These are phyloP conservation scores for Ochropleura plecta DNA, from an alignment of 2,888 invertebrate genomes.

Conservation along the genomic window DNA sequence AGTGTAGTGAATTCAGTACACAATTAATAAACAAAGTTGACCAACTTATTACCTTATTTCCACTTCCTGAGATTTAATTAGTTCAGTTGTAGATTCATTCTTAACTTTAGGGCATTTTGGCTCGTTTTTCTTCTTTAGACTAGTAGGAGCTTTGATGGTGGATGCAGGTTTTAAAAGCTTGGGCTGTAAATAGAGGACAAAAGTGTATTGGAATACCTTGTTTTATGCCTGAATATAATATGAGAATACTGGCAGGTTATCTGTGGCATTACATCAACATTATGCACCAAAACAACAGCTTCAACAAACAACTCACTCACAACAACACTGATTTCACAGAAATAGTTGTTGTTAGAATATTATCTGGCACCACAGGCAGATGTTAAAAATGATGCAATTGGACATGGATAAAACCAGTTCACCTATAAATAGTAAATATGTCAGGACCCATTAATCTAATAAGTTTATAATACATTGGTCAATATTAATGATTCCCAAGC, in stretches of 20 bases:
- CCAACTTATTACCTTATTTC: conserved; percentile 82
- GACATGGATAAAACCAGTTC: not conserved
- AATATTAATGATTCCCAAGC: not conserved
- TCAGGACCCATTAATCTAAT: not conserved
- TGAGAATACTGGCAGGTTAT: not conserved
- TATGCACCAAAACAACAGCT: not conserved
- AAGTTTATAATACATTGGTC: not conserved
- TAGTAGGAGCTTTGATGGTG: conserved; percentile 69
- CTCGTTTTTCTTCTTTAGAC: conserved; percentile 72
- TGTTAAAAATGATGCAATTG: not conserved
- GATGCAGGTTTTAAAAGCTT: conserved; percentile 75
- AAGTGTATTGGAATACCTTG: not conserved
- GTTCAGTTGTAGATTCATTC: conserved; percentile 76
- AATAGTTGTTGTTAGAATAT: not conserved
- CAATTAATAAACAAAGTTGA: not conserved
- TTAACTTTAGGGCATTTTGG: conserved; percentile 59
- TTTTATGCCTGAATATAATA: not conserved
- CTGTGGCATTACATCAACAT: not conserved
- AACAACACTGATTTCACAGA: not conserved
- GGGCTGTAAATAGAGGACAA: conserved; percentile 75
- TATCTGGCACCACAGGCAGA: not conserved
- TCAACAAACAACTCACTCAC: too few species aligned
- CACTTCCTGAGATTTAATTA: conserved; percentile 85
- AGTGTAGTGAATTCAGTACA: not conserved
- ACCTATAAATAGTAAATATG: not conserved